Base-by-base conservation (phyloP, 2,888 invertebrate species). In the Dascillus cervinus region DNA sequence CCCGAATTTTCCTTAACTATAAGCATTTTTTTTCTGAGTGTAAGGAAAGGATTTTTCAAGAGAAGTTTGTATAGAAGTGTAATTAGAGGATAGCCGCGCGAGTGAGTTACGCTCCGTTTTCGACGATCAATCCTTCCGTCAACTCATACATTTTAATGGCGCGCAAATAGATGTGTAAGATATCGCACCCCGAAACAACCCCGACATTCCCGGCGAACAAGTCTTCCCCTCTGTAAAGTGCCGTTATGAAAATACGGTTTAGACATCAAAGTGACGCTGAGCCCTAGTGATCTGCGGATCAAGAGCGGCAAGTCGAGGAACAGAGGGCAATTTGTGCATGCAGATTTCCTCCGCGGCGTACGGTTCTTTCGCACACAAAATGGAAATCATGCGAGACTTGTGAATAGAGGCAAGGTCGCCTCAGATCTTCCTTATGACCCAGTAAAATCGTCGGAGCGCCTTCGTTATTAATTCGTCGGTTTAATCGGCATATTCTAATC, bases 221-320 rank as follows among this genome's bases (percentile, higher is more conserved):
- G 34, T 33, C 33, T 31, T 33, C 22, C 17, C 26, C 34, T 34
- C 32, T 29, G 27, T 29, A 25, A 20, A 28, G 34, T 44, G 48
- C 49, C 52, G 56, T 58, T 58, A 58, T 58, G 58, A 58, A 59
- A 60, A 60, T 56, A 55, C 55, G 56, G 52, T 58, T 54, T 52
- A 55, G 46, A 56, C 59, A 53, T 60, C 59, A 60, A 59, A 58
- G 56, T 46, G 52, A 50, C 50, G 49, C 48, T 44, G 47, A 47
- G 49, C 49, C 48, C 50, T 42, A 53, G 46, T 48, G 55, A 57
- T 58, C 56, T 49, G 47, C 45, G 46, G 55, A 57, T 57, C 56
- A 52, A 53, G 54, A 52, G 45, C 41, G 45, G 37, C 37, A 39
- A 41, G 46, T 40, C 36, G 21, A 33, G 44, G 32, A 24, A 35